Percentiles rank a stretch among this genome's conserved stretches.
Evolutionary conservation across 2,113 vertebrate species (phyloP).

Genomic region (Chloebia gouldiae): DNA sequence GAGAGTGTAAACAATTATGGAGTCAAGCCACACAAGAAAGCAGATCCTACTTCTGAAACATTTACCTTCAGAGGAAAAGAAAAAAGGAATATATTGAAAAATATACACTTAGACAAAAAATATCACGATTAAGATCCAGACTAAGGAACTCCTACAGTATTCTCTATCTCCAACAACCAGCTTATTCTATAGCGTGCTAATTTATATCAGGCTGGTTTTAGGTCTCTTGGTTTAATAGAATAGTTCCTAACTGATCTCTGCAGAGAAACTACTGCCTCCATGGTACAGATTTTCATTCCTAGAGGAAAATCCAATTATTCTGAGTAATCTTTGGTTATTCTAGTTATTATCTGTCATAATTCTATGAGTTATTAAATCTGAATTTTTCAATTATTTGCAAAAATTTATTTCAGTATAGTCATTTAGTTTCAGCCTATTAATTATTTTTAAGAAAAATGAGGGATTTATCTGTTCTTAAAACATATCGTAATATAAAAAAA

Average conservation of each 20-base stretch:
- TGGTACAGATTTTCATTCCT: background rate
- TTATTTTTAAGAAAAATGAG: background rate
- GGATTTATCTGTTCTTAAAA: background rate
- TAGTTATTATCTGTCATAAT: background rate
- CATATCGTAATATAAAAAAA: background rate
- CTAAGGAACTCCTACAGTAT: background rate
- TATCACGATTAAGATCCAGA: background rate
- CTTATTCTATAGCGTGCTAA: background rate
- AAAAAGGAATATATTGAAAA: background rate
- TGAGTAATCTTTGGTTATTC: background rate
- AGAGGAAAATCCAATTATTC: background rate
- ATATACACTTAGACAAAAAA: background rate
- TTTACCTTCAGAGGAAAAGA: background rate
- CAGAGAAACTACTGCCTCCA: background rate
- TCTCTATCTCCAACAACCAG: background rate
- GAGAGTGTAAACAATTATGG: background rate
- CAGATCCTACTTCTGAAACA: background rate
- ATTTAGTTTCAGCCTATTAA: background rate
- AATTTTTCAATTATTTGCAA: background rate
- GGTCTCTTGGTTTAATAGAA: background rate
- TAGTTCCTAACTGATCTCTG: background rate
- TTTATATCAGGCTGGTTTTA: background rate
- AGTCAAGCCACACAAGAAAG: background rate
- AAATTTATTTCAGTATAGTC: background rate
- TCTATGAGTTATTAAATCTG: background rate